Base-by-base conservation (phyloP, 2,888 invertebrate genomes). In the Mimas tiliae region DNA sequence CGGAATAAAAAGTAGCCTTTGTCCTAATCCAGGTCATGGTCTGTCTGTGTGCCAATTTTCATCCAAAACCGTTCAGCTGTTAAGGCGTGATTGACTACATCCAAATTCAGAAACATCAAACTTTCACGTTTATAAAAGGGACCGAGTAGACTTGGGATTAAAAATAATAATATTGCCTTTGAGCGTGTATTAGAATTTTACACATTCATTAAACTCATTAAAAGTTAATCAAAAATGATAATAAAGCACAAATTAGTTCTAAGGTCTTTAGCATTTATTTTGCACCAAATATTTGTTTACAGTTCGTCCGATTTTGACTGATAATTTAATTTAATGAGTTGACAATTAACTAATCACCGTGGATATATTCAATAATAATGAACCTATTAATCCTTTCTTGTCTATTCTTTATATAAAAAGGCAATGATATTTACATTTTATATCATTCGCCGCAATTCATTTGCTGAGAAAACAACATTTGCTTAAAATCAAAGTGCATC, bases 331-430 rank as follows among this genome's bases (percentile, higher is more conserved):
- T 55, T n/a, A n/a, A 11, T 9, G 16, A 38, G 0, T 0, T 38
- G 1, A 9, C 9, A 38, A 58, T 58, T 58, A 58, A 19, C 19
- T 58, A 58, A 58, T 58, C 12, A 58, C 16, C 55, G 27, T 27
- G 16, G 55, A 38, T 12, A 58, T 58, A 21, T 14, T 33, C 12
- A 33, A 14, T 53, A 12, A 3, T 58, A 58, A 58, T 42, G 58
- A 58, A 19, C 38, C 42, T 58, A 34, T 58, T 58, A 42, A 58
- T 16, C 42, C 42, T 42, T 42, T 58, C 9, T 19, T 4, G 38
- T n/a, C 1, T 6, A 8, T 42, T 11, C 16, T 42, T 42, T 42
- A 42, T 58, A 58, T 58, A 58, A 42, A 58, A 58, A 42, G n/a
- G 38, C 12, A 19, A 19, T 6, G 12, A 19, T 19, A 16, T 19